These are phyloP conservation scores for Diprion similis DNA, from an alignment of 1,140 invertebrate genomes.

Conservation along the genomic window DNA sequence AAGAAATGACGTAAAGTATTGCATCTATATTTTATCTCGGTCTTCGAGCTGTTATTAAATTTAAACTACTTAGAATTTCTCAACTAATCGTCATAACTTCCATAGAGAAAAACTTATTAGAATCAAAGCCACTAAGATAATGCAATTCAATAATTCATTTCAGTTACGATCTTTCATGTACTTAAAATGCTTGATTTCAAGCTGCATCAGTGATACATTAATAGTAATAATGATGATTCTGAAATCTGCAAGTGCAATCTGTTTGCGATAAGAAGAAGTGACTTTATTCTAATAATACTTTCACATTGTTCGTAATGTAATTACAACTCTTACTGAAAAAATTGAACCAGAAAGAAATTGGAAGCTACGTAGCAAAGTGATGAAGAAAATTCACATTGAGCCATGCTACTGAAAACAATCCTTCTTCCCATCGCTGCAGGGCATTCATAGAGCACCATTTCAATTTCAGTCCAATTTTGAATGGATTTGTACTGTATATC, in stretches of 20 bases:
- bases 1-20: not conserved
- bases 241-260: slow-evolving; percentile 24
- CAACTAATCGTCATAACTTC: not conserved
- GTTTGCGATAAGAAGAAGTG: slow-evolving; percentile 5
- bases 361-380: too few species aligned
- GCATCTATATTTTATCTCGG: not conserved
- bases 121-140: not conserved
- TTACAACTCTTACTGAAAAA: too few species aligned
- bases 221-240: slow-evolving; percentile 17
- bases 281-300: too few species aligned
- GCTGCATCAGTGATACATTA: slow-evolving; percentile 41
- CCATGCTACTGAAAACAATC: not conserved
- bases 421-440: not conserved
- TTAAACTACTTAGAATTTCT: not conserved
- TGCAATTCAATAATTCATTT: not conserved
- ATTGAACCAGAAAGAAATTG: too few species aligned
- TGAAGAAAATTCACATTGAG: too few species aligned
- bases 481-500: not conserved
- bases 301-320: too few species aligned
- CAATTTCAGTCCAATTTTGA: not conserved
- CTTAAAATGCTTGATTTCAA: slow-evolving; percentile 40
- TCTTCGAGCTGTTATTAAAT: not conserved
- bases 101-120: not conserved
- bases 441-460: slow-evolving; percentile 7
- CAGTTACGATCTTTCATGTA: slow-evolving; percentile 41